Conservation (phyloP, 2,888 invertebrate species). For the Lycocerus yunnanus region DNA sequence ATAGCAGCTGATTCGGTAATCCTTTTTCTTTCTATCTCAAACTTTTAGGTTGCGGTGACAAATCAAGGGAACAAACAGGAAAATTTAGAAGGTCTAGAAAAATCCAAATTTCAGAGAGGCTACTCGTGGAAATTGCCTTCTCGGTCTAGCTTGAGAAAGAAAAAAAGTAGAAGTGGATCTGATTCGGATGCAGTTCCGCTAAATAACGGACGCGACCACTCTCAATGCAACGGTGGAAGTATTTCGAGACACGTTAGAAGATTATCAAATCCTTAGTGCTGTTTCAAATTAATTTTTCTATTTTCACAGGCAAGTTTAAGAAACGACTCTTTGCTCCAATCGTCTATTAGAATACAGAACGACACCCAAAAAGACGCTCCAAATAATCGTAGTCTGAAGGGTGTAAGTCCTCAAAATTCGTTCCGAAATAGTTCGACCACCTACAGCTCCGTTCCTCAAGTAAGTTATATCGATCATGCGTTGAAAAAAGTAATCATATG, state of each 20-base stretch:
- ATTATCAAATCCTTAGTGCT: background rate
- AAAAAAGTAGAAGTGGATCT: conserved; percentile 63
- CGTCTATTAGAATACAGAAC: conserved; percentile 71
- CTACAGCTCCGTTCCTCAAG: conserved; percentile 54
- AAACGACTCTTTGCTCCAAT: conserved; percentile 65
- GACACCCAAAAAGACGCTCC: conserved; percentile 76
- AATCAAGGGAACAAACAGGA: conserved; percentile 32
- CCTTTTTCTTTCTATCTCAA: background rate
- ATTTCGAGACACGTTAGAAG: conserved; percentile 55
- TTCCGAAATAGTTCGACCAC: conserved; percentile 60
- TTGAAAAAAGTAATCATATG: background rate
- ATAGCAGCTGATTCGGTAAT: background rate
- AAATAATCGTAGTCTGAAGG: conserved; percentile 64
- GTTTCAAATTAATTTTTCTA: background rate
- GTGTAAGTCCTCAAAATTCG: conserved; percentile 74
- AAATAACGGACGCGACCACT: conserved; percentile 75
- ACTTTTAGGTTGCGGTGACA: conserved; percentile 34
- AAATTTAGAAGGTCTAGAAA: conserved; percentile 39
- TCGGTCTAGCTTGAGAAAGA: conserved; percentile 73
- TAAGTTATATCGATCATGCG: conserved; percentile 36
- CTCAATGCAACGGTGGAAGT: conserved; percentile 69
- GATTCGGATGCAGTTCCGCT: conserved; percentile 66
- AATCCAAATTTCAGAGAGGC: conserved; percentile 65
- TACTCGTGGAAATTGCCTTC: conserved; percentile 75
- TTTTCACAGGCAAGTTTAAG: conserved; percentile 54